Evolutionary conservation across 2,888 invertebrate genomes (phyloP), one percentile per base, ranked within the genome.

Genomic region (Creontiades dilutus): DNA sequence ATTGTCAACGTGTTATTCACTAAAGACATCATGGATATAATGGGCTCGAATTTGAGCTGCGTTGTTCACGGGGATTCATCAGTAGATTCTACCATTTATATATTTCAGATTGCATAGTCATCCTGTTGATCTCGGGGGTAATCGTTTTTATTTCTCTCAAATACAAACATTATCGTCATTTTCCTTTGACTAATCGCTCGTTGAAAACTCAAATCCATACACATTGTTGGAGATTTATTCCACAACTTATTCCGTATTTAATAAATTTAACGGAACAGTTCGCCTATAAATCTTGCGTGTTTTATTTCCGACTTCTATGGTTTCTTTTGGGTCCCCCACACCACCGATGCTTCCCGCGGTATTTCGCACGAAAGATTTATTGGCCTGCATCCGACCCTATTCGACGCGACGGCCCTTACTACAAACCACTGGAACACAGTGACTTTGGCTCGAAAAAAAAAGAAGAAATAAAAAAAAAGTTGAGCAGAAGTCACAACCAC

Each of bases 331-430:
- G n/a, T 61, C 16, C 61, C 61, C 61, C 61, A 9, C 61, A 7
- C 61, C 61, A 19, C 52, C 61, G 19, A 7, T 19, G 61, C 61
- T n/a, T 61, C 61, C 61, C 61, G 61, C 61, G 61, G 61, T 61
- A 61, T 61, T 61, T 61, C 61, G 61, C 61, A 61, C 61, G 16
- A n/a, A 61, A 61, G 61, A 61, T 61, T 61, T 61, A 61, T 61
- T 61, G 61, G 61, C 61, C 61, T 61, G 61, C 61, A 61, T 61
- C 61, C 61, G 61, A 61, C 61, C 61, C 61, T 61, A 61, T 61
- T n/a, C 61, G 9, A 19, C 52, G 37, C 37, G 37, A 37, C 61
- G 61, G 19, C 61, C 61, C 19, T 19, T 61, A 16, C 52, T 52
- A 52, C 61, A 61, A n/a, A 19, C 61, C 61, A n/a, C 61, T 19